Conservation (phyloP, 1,140 invertebrate genomes). For the Scaptodrosophila lebanonensis region DNA sequence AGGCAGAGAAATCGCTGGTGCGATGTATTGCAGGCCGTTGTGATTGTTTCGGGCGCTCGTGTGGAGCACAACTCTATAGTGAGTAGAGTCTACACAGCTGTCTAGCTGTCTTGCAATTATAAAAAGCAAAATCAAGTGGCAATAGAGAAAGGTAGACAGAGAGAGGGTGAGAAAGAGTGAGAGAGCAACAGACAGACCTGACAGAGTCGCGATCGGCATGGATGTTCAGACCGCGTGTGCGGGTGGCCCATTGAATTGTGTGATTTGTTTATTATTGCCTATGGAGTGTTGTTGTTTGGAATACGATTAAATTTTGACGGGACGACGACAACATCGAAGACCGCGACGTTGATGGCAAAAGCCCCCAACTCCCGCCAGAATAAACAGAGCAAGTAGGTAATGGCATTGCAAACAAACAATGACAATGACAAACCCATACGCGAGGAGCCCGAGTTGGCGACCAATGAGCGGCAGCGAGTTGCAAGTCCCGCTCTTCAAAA, state of each 20-base stretch:
- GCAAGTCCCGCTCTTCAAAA: conserved; percentile 24
- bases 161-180: not conserved
- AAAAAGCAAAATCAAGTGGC: conserved; percentile 62
- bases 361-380: conserved; percentile 11
- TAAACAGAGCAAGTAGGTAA: not conserved
- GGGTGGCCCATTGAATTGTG: conserved; percentile 44
- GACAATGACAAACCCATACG: conserved; percentile 21
- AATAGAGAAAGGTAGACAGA: conserved; percentile 34
- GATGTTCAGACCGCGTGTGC: conserved; percentile 56
- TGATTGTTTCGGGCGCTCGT: too few species aligned
- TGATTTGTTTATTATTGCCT: conserved; percentile 71
- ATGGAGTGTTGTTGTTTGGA: conserved; percentile 69
- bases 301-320: conserved; percentile 49
- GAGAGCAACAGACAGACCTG: too few species aligned
- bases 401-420: conserved; percentile 43
- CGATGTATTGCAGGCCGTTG: too few species aligned
- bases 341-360: not conserved
- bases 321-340: conserved; percentile 5
- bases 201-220: conserved; percentile 59
- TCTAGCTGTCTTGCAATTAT: too few species aligned
- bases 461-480: conserved; percentile 51
- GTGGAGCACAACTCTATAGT: too few species aligned
- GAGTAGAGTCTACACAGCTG: too few species aligned
- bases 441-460: conserved; percentile 6
- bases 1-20: too few species aligned